A percentile compares a stretch with the other conserved stretches of the same genome.
Conservation (phyloP, 2,113 vertebrate genomes). For the Emydura subglobosa region DNA sequence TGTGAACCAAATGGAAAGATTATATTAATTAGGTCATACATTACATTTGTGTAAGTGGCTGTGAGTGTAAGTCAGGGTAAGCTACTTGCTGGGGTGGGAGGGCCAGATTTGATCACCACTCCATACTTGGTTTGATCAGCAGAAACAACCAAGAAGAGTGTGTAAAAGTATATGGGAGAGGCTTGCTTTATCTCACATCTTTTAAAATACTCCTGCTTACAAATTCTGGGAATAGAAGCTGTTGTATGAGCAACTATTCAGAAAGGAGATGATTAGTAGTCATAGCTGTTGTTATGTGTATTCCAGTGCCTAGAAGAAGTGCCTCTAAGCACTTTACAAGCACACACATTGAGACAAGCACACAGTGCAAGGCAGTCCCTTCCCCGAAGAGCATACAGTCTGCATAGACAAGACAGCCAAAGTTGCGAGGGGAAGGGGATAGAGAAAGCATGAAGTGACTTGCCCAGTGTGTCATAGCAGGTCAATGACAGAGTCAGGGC, state of each 20-base stretch:
- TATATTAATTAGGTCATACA: not conserved
- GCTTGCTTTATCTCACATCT: not conserved
- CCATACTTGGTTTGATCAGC: not conserved
- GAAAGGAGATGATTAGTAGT: conserved; percentile 12
- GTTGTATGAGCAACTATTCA: conserved; percentile 33
- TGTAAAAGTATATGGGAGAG: not conserved
- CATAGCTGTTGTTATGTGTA: not conserved
- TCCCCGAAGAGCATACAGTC: not conserved
- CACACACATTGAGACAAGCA: not conserved
- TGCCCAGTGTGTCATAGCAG: not conserved
- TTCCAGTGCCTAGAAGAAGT: not conserved
- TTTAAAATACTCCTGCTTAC: not conserved
- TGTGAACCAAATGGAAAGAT: not conserved
- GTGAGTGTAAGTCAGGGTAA: not conserved
- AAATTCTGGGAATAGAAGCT: conserved; percentile 42
- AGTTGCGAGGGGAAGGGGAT: not conserved
- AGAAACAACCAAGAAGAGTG: not conserved
- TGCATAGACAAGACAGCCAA: not conserved
- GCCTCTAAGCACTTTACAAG: not conserved
- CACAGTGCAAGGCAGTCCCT: not conserved
- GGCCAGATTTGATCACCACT: not conserved
- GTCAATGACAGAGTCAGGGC: not conserved
- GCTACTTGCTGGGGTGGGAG: not conserved
- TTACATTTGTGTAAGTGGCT: not conserved
- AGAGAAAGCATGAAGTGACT: not conserved